A percentile compares a stretch with the other conserved stretches of the same genome.
These are phyloP conservation scores for Gobiocypris rarus DNA, from an alignment of 2,113 vertebrate genomes.

Conservation along the genomic window DNA sequence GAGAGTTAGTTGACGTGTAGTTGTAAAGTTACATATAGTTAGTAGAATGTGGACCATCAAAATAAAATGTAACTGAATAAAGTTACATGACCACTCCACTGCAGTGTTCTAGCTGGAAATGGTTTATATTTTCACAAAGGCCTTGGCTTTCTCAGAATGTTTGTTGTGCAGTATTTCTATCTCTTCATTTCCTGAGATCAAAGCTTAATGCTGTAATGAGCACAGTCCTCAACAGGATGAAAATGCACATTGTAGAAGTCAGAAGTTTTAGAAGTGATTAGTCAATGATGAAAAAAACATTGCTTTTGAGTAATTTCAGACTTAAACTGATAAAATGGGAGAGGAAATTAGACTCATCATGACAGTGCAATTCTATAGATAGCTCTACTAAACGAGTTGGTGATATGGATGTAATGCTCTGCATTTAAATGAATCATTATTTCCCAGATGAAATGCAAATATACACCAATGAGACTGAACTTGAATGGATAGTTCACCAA, in stretches of 20 bases:
- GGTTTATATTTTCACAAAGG: background rate
- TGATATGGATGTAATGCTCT: background rate
- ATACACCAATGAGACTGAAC: background rate
- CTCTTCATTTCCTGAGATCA: background rate
- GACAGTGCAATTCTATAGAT: background rate
- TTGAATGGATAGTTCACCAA: background rate
- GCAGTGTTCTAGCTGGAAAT: background rate
- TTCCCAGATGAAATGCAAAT: background rate
- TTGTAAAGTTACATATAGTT: no score
- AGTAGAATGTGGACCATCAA: no score
- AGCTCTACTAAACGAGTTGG: background rate
- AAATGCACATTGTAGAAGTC: conserved; percentile 2
- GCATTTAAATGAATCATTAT: conserved; percentile 22
- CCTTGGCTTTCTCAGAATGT: background rate
- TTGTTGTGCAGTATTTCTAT: background rate
- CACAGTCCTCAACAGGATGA: background rate
- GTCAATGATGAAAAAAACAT: background rate
- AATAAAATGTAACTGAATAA: no score
- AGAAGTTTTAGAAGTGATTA: conserved; percentile 32
- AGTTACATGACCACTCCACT: no score
- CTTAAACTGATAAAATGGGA: background rate
- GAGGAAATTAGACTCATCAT: conserved; percentile 29
- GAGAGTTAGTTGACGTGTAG: no score
- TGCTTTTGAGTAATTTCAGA: background rate
- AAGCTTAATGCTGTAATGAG: background rate